Evolutionary conservation across 2,888 invertebrate genomes (phyloP).

Genomic region (Hydriomena furcata): DNA sequence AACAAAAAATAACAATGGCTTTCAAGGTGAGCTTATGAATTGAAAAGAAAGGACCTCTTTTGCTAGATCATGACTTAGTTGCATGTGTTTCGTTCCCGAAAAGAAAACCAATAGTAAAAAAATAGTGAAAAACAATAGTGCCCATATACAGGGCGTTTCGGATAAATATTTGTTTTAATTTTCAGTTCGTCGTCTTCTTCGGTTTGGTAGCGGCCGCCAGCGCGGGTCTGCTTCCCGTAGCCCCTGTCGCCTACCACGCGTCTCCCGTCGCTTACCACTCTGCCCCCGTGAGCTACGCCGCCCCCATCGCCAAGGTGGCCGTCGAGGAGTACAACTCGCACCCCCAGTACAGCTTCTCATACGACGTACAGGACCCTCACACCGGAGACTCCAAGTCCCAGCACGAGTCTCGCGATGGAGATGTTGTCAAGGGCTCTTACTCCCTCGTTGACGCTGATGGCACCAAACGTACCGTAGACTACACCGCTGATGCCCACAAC

Average conservation of each 20-base stretch:
- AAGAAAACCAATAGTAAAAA: too few species aligned
- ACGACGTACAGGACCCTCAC: constrained; percentile 67
- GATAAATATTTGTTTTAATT: too few species aligned
- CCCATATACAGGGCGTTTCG: too few species aligned
- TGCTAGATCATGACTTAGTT: too few species aligned
- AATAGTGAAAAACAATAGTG: too few species aligned
- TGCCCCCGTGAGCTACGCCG: constrained; percentile 42
- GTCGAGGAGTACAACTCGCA: constrained; percentile 55
- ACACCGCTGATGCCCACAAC: constrained; percentile 73
- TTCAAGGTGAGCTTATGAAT: constrained; percentile 31
- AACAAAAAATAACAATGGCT: constrained; percentile 31
- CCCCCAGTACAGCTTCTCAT: constrained; percentile 68
- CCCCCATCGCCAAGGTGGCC: constrained; percentile 38
- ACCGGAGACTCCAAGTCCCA: constrained; percentile 77
- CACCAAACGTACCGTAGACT: constrained; percentile 75
- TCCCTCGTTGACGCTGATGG: constrained; percentile 76
- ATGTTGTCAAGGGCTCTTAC: constrained; percentile 76
- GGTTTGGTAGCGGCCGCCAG: constrained; percentile 39
- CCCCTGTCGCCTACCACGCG: constrained; percentile 40
- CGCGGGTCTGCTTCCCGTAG: constrained; percentile 42
- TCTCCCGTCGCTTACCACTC: constrained; percentile 48
- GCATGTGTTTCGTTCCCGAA: too few species aligned
- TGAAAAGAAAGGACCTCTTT: too few species aligned
- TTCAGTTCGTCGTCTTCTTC: constrained; percentile 39
- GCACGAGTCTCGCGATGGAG: constrained; percentile 73